Base-by-base conservation (phyloP, 2,888 invertebrate species). In the Archaeoteleia sp. region DNA sequence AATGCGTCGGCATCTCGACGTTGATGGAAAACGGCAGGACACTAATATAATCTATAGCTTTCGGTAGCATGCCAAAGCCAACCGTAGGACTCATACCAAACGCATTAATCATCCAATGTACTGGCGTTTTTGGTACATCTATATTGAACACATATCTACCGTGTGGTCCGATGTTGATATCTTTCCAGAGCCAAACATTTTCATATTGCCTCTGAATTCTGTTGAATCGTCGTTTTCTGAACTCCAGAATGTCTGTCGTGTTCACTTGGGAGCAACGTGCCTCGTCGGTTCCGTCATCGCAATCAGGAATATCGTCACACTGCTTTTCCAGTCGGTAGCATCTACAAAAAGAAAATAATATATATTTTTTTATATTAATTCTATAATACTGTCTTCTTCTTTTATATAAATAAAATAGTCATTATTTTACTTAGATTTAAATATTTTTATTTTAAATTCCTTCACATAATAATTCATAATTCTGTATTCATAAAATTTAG, bases 171-270 rank as follows among this genome's bases (percentile, higher is more conserved):
- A 96, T 95, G 85, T 96, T 96, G 46, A 95, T 91, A 86, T 97
- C 97, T 67, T 92, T 91, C 97, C 97, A 98, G 49, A 97, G 86
- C 97, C 97, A 98, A 57, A 94, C 93, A 85, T 96, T 96, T 78
- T 96, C 95, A 86, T 96, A 97, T 82, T 96, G 94, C 0, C 97
- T 89, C 81, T 94, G 93, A 61, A 96, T 91, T 62, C 95, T 90
- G 86, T 95, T 97, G 84, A 95, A 95, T 1, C 96, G 90, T 86
- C 91, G 90, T 83, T 94, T 93, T 70, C 95, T 88, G 87, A 94
- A 96, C 75, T 91, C 87, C 0, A 88, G 79, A 70, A 95, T 83
- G 67, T 93, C 92, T 4, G 92, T 92, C 27, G 87, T 88, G 74
- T 92, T 91, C 65, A 90, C 89, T 66, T 86, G 85, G 1, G 86